Evolutionary conservation across 2,113 vertebrate genomes (phyloP), one percentile per base, ranked within the genome.

Genomic region (Leucopsar rothschildi): DNA sequence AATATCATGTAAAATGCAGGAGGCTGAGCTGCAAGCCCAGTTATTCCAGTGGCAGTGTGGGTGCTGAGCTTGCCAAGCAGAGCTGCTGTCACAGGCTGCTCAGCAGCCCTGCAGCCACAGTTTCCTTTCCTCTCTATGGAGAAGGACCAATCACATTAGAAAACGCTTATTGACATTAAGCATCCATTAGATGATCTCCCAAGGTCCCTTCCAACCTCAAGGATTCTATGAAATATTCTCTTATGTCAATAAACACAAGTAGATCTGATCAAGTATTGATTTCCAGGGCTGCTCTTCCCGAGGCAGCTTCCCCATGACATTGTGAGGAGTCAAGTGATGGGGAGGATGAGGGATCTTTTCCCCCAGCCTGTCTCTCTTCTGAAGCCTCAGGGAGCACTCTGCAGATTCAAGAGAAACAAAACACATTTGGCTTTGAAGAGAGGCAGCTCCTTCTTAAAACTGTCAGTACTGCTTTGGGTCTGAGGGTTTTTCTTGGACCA

Each of bases 261-360:
- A 91, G 93, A 95, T 95, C 85, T 93, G 92, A 97, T 95, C 96
- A 96, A 96, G 86, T 96, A 94, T 75, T 95, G 95, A 93, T 95
- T 96, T 81, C 71, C 85, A 95, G 92, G 59, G 18, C 79, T 42
- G 39, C 50, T 83, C 52, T 44, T 93, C 85, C 84, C 0, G 4
- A 94, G 79, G 82, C 75, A 81, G 55, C 55, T 22, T 50, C 72
- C 33, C 56, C 31, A 4, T 45, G 81, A 81, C 52, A 11, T 35
- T 8, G 64, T 45, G 76, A 90, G 86, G 81, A 92, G 35, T 37
- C 71, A 75, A 78, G 79, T 4, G 78, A 80, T 65, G 55, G 59
- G 33, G 59, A 94, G 56, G 49, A 90, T 88, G 82, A 93, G 60
- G 80, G 65, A 96, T 88, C 69, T 20, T 84, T 86, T 81, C 53